A percentile compares a stretch with the other conserved stretches of the same genome.
These are phyloP conservation scores for Drosophila flavopinicola DNA, from an alignment of 2,888 invertebrate species.

Conservation along the genomic window DNA sequence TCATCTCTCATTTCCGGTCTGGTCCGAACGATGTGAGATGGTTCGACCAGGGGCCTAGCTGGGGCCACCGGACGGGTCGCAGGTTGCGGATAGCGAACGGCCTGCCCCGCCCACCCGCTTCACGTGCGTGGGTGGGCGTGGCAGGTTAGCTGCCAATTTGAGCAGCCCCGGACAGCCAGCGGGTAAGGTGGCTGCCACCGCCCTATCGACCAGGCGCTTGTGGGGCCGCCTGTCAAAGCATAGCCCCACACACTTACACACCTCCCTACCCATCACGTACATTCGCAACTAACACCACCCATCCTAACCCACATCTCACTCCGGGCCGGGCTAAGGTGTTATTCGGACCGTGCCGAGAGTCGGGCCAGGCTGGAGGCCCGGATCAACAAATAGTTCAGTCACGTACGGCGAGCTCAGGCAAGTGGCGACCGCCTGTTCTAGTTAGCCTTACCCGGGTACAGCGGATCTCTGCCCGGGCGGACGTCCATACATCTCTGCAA, in stretches of 20 bases:
- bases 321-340: conserved; percentile 54
- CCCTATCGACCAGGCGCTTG: conserved; percentile 47
- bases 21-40: conserved; percentile 28
- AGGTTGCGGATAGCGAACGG: conserved; percentile 61
- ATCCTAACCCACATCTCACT: conserved; percentile 23
- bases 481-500: conserved; percentile 39
- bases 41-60: conserved; percentile 46
- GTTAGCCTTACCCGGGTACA: conserved; percentile 41
- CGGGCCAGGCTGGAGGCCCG: conserved; percentile 56
- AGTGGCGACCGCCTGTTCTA: conserved; percentile 47
- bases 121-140: background rate
- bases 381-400: conserved; percentile 53
- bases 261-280: background rate
- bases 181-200: conserved; percentile 25
- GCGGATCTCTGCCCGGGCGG: conserved; percentile 60
- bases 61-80: conserved; percentile 63
- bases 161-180: conserved; percentile 58
- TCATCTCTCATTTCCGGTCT: conserved; percentile 31
- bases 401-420: conserved; percentile 54
- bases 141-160: conserved; percentile 41
- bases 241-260: conserved; percentile 22
- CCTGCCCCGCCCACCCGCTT: conserved; percentile 10
- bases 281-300: background rate
- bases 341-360: conserved; percentile 53
- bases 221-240: conserved; percentile 43